A percentile compares a stretch with the other conserved stretches of the same genome.
Conservation (phyloP, 2,888 invertebrate genomes). For the Amphiduros pacificus region DNA sequence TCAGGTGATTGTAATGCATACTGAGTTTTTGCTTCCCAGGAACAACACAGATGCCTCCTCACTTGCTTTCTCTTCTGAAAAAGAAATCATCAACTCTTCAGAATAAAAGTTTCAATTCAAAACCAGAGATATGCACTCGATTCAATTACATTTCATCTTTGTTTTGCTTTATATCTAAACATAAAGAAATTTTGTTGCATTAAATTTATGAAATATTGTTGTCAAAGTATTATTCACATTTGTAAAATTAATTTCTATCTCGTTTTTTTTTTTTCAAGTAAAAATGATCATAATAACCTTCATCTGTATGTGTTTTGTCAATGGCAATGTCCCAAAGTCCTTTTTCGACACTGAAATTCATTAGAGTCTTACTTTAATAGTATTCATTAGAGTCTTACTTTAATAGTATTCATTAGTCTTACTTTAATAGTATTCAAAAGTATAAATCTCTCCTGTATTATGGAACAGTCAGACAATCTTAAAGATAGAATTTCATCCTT, state of each 20-base stretch:
- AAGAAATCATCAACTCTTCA: background rate
- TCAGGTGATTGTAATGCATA: constrained; percentile 39
- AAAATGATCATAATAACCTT: constrained; percentile 25
- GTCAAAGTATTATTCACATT: background rate
- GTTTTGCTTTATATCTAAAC: too few relatives aligned
- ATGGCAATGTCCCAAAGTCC: constrained; percentile 49
- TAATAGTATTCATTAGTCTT: too few relatives aligned
- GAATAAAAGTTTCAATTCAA: too few relatives aligned
- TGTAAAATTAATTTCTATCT: too few relatives aligned
- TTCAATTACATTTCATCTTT: too few relatives aligned
- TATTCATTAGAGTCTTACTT: too few relatives aligned
- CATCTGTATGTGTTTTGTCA: constrained; percentile 30
- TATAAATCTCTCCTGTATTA: too few relatives aligned
- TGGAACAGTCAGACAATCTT: too few relatives aligned
- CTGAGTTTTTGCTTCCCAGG: constrained; percentile 52
- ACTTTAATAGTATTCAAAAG: too few relatives aligned
- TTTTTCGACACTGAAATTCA: constrained; percentile 21
- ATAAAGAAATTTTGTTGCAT: background rate
- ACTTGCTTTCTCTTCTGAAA: constrained; percentile 32
- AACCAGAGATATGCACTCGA: too few relatives aligned
- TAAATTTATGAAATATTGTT: background rate
- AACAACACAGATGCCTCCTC: constrained; percentile 51
- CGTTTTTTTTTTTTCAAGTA: background rate
- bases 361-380: too few relatives aligned
- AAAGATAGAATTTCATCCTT: too few relatives aligned